Evolutionary conservation across 2,797 vertebrate species (phyloP).

Genomic region (Hozukius guyotensis): DNA sequence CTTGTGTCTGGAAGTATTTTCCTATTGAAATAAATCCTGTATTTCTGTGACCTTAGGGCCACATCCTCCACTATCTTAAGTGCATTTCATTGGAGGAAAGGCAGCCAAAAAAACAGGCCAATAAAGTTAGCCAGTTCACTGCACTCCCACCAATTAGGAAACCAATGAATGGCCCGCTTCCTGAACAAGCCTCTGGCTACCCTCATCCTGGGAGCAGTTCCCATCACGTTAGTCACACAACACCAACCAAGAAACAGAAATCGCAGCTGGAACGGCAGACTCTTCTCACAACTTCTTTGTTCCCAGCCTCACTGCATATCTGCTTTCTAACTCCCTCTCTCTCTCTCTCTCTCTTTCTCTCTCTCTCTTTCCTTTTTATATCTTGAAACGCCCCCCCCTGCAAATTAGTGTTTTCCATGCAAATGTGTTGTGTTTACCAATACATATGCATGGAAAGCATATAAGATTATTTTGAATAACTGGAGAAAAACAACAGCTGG

Average conservation of each 20-base stretch:
- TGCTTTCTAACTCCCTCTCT: neutral
- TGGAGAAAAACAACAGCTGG: neutral
- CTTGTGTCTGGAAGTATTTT: constrained; percentile 20
- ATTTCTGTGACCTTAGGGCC: constrained; percentile 23
- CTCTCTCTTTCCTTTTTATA: neutral
- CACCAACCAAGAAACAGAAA: constrained; percentile 34
- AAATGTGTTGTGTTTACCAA: neutral
- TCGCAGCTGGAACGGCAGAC: neutral
- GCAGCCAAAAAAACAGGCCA: constrained; percentile 24
- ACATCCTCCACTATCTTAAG: constrained; percentile 32
- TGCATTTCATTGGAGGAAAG: constrained; percentile 32
- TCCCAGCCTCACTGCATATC: neutral
- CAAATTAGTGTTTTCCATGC: neutral
- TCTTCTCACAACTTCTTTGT: neutral
- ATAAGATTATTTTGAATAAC: neutral
- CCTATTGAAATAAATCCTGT: constrained; percentile 29
- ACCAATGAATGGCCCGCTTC: constrained; percentile 42
- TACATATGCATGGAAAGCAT: neutral
- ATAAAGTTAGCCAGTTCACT: constrained; percentile 52
- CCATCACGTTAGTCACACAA: constrained; percentile 60
- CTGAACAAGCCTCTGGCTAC: constrained; percentile 55
- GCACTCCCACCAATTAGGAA: constrained; percentile 62
- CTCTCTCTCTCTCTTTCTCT: neutral
- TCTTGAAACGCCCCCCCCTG: neutral
- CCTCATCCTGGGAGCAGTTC: constrained; percentile 43